Conservation (phyloP, 1,140 invertebrate species). For the Macrobrachium rosenbergii region DNA sequence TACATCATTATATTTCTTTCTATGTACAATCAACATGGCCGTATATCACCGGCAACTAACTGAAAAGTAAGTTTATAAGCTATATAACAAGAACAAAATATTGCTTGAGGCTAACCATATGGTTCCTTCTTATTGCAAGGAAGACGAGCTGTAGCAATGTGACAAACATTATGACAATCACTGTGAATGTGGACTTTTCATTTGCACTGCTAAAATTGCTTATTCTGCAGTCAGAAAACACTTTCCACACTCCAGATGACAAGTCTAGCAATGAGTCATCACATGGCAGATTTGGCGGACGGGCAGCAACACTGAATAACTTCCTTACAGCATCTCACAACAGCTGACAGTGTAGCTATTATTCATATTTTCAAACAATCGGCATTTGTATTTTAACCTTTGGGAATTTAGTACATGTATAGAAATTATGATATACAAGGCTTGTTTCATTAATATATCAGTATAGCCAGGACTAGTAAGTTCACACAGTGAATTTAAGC, state of each 20-base stretch:
- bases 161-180: conserved; percentile 21
- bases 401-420: background rate
- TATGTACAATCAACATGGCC: conserved; percentile 37
- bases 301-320: conserved; percentile 36
- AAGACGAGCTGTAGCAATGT: conserved; percentile 39
- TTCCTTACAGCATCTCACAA: conserved; percentile 35
- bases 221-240: conserved; percentile 3
- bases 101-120: conserved; percentile 44
- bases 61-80: conserved; percentile 41
- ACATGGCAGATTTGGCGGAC: conserved; percentile 43
- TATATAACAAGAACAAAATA: conserved; percentile 49
- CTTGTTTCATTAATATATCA: background rate
- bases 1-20: conserved; percentile 46
- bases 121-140: conserved; percentile 39
- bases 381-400: background rate
- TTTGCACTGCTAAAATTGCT: conserved; percentile 25
- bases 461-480: background rate
- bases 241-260: conserved; percentile 7
- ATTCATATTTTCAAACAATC: conserved; percentile 15
- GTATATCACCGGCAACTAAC: conserved; percentile 22
- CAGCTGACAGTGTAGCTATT: conserved; percentile 32
- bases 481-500: background rate
- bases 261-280: conserved; percentile 24
- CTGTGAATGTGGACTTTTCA: background rate
- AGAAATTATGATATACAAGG: background rate